A percentile compares a stretch with the other conserved stretches of the same genome.
Evolutionary conservation across 2,888 invertebrate species (phyloP).

Genomic region (Machimus rusticus): DNA sequence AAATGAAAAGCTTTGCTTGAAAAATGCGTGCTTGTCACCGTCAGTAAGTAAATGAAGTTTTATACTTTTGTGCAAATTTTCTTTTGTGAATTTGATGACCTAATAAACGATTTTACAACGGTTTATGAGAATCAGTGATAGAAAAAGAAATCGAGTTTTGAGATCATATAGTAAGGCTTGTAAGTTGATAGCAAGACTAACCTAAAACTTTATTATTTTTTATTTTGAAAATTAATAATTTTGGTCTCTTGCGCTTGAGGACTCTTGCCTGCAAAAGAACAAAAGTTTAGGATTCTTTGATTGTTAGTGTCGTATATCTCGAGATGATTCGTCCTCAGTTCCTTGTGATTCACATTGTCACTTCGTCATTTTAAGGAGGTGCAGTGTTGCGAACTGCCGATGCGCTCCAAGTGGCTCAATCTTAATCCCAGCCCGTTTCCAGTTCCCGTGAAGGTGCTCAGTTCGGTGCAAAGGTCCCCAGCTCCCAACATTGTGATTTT

Average conservation of each 20-base stretch:
- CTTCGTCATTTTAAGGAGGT: neutral
- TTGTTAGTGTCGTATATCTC: neutral
- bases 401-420: neutral
- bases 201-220: no score
- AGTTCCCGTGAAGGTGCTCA: constrained; percentile 8
- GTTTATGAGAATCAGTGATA: no score
- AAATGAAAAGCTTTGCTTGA: no score
- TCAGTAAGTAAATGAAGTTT: no score
- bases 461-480: neutral
- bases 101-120: no score
- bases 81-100: no score
- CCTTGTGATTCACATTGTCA: neutral
- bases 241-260: neutral
- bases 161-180: no score
- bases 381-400: neutral
- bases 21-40: no score
- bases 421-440: neutral
- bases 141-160: no score
- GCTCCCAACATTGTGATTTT: constrained; percentile 21
- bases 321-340: neutral
- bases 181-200: no score
- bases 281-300: neutral
- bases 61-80: no score
- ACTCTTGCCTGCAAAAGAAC: neutral
- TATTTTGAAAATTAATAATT: no score